Conservation (phyloP, 1,140 invertebrate genomes). For the Hestina assimilis region DNA sequence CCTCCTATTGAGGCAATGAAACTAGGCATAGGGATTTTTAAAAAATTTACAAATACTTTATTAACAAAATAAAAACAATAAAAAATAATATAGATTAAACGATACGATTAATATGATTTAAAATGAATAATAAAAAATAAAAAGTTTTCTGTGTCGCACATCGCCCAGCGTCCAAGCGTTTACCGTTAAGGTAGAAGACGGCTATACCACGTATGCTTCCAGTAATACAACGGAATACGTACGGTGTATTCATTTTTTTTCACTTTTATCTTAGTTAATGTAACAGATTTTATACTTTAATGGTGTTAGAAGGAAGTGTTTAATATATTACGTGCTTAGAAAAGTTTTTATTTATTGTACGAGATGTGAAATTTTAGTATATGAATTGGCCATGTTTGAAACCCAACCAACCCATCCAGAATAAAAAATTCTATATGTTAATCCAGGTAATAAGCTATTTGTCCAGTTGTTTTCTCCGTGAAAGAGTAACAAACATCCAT, state of each 20-base stretch:
- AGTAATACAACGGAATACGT: constrained; percentile 25
- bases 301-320: background rate
- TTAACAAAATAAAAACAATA: background rate
- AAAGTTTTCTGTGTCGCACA: constrained; percentile 25
- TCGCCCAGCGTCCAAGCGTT: constrained; percentile 19
- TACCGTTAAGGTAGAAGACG: constrained; percentile 21
- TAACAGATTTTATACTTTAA: background rate
- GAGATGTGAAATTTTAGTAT: too few relatives aligned
- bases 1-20: too few relatives aligned
- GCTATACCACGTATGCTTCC: constrained; percentile 15
- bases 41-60: too few relatives aligned
- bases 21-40: too few relatives aligned
- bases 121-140: constrained; percentile 16
- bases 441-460: too few relatives aligned
- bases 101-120: constrained; percentile 10
- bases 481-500: too few relatives aligned
- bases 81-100: background rate
- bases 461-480: too few relatives aligned
- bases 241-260: constrained; percentile 27
- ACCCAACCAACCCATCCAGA: too few relatives aligned
- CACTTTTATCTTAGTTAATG: constrained; percentile 19
- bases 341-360: too few relatives aligned
- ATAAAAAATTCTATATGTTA: too few relatives aligned
- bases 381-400: too few relatives aligned
- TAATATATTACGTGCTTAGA: too few relatives aligned